Conservation (phyloP, 1,140 invertebrate genomes). For the Megalopta genalis region DNA sequence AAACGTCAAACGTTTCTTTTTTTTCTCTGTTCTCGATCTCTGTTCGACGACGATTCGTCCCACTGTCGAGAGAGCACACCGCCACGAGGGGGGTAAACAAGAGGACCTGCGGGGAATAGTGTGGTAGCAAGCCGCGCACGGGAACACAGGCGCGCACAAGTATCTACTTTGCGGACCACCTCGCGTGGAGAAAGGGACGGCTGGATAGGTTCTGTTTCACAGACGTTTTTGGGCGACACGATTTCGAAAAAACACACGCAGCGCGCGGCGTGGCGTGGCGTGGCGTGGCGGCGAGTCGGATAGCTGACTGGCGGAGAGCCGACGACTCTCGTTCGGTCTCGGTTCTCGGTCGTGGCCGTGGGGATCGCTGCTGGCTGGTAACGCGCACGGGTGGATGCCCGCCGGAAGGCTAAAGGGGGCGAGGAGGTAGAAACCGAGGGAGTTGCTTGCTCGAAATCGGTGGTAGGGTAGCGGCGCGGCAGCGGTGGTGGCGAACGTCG, state of each 20-base stretch:
- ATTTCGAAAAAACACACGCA: slow-evolving; percentile 68
- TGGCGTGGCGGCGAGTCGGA: slow-evolving; percentile 73
- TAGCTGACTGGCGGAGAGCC: slow-evolving; percentile 76
- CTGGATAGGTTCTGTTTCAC: slow-evolving; percentile 42
- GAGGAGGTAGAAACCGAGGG: slow-evolving; percentile 60
- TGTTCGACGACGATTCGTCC: background rate
- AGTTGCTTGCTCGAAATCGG: slow-evolving; percentile 58
- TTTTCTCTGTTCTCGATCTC: no score
- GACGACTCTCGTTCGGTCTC: slow-evolving; percentile 73
- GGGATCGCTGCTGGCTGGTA: slow-evolving; percentile 69
- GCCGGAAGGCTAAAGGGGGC: slow-evolving; percentile 50
- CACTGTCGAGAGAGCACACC: slow-evolving; percentile 14
- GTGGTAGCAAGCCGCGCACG: slow-evolving; percentile 15
- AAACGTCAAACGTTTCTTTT: background rate
- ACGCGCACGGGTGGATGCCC: slow-evolving; percentile 62
- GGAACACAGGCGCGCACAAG: slow-evolving; percentile 27
- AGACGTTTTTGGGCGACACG: slow-evolving; percentile 37
- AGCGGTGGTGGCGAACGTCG: slow-evolving; percentile 57
- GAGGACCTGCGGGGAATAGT: slow-evolving; percentile 13
- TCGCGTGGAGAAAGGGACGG: slow-evolving; percentile 18
- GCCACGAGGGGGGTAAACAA: slow-evolving; percentile 38
- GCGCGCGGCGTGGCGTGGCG: slow-evolving; percentile 72
- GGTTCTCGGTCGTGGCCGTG: slow-evolving; percentile 71
- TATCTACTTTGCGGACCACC: background rate
- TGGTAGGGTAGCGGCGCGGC: slow-evolving; percentile 56